Evolutionary conservation across 2,797 vertebrate species (phyloP), one percentile per base, ranked within the genome.

Genomic region (Poeciliopsis presidionis): DNA sequence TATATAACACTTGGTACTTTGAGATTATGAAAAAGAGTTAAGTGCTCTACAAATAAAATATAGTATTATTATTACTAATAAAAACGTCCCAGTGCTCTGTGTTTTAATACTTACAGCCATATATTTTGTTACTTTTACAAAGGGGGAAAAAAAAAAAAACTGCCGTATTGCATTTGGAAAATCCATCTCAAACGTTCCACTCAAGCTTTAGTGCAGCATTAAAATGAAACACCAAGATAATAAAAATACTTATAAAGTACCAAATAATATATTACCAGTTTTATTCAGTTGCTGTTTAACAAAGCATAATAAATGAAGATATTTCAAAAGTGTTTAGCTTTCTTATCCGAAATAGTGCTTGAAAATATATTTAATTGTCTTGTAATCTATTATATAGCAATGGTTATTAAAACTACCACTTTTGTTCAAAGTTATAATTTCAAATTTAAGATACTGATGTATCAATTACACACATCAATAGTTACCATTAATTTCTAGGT

Each of bases 281-380:
- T 28, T 72, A 81, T 83, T 77, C 30, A 77, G 80, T 49, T 69
- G 72, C 51, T 41, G 33, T 73, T 83, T 78, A 43, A 73, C 22
- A 65, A 33, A 4, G 46, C 7, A 6, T 83, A 71, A 79, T 75
- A 55, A 72, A 74, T 47, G 73, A 78, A 53, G 7, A n/a, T 28
- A 45, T 46, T 36, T 69, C 2, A 65, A 73, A 85, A 81, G 30
- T 79, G 82, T 72, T 85, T 57, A 65, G 59, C 5, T 84, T 83
- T 82, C 43, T 87, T 85, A 51, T 9, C 46, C n/a, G 3, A 39
- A 25, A 36, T 43, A 74, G 46, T 79, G 75, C 71, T 69, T 81
- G 72, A 41, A 76, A 80, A 81, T 72, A n/a, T 47, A 77, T 7
- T 69, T 33, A 75, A 53, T 72, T 3, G 57, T 57, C 39, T 41